phyloP scores from a whole-genome alignment of 2,797 vertebrate species.

The Rhabdomys pumilio region DNA sequence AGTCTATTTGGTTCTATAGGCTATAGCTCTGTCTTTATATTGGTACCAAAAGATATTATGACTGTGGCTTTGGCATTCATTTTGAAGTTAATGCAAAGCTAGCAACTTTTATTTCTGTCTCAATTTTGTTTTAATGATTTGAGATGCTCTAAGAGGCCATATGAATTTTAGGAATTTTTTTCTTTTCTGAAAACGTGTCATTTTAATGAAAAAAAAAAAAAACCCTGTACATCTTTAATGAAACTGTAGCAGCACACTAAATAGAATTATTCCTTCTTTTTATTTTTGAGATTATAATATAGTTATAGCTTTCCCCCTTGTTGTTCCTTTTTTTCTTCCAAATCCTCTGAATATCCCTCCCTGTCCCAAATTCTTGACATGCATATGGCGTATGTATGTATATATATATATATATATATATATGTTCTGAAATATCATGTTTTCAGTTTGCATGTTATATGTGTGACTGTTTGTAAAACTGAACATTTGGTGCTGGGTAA shows the following conservation, averaged over 20 bases:
- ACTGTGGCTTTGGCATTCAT: neutral
- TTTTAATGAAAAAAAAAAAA: neutral
- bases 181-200: neutral
- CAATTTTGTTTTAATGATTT: neutral
- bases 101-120: neutral
- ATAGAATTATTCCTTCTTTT: neutral
- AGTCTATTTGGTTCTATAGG: neutral
- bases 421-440: neutral
- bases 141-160: neutral
- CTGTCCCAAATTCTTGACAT: neutral
- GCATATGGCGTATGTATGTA: too few relatives aligned
- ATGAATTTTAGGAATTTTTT: neutral
- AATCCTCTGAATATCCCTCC: neutral
- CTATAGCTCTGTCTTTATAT: neutral
- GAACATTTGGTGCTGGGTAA: neutral
- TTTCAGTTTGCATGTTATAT: neutral
- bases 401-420: too few relatives aligned
- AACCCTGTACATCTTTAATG: neutral
- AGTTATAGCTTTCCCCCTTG: neutral
- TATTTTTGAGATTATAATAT: neutral
- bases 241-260: neutral
- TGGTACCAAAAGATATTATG: neutral
- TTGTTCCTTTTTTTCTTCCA: neutral
- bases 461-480: neutral
- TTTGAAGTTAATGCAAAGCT: neutral